Conservation (phyloP, 2,888 invertebrate genomes). For the Xestia c-nigrum region DNA sequence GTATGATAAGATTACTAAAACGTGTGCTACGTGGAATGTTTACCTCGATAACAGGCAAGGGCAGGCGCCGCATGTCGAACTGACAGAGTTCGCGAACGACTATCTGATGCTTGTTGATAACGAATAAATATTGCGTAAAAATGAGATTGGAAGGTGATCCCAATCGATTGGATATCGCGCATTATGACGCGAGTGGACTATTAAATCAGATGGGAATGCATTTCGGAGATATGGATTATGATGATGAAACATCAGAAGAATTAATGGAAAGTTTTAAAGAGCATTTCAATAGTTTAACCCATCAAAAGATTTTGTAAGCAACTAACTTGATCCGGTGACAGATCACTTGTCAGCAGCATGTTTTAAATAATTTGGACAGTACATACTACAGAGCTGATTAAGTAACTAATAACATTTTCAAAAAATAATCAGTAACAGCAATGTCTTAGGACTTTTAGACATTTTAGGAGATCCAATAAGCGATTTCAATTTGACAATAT, state of each 20-base stretch:
- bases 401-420: not conserved
- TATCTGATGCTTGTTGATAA: constrained; percentile 31
- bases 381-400: not conserved
- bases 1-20: constrained; percentile 48
- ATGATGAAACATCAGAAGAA: not conserved
- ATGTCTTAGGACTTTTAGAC: not conserved
- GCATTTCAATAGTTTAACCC: not conserved
- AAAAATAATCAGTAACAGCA: not conserved
- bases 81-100: constrained; percentile 5
- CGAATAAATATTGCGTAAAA: constrained; percentile 43
- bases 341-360: not conserved
- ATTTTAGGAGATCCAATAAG: not conserved
- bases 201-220: constrained; percentile 5
- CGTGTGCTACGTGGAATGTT: constrained; percentile 39
- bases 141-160: constrained; percentile 20
- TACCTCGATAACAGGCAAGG: constrained; percentile 37
- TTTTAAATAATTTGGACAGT: not conserved
- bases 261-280: not conserved
- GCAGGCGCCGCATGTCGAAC: constrained; percentile 10
- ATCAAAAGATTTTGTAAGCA: not conserved
- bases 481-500: not conserved
- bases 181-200: constrained; percentile 29
- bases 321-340: not conserved
- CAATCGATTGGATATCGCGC: constrained; percentile 30
- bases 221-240: constrained; percentile 1